These are phyloP conservation scores for Drosophila paulistorum DNA, from an alignment of 1,140 invertebrate species.

Conservation along the genomic window DNA sequence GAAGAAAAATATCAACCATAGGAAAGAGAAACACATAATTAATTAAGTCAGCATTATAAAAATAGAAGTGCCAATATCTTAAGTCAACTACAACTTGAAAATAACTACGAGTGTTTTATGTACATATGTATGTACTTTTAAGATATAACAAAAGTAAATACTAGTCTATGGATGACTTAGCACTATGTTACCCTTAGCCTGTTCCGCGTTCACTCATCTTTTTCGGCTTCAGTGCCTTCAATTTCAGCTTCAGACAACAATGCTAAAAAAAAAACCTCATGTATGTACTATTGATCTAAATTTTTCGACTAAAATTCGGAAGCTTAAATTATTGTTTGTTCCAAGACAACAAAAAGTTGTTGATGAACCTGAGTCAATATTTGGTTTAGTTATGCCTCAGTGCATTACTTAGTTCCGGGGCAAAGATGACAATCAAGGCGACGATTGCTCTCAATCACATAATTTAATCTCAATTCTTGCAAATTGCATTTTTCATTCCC, in stretches of 20 bases:
- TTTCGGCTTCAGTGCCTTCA: constrained; percentile 8
- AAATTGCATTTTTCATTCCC: background rate
- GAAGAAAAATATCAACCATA: background rate
- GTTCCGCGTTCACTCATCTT: constrained; percentile 4
- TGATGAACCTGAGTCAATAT: constrained; percentile 11
- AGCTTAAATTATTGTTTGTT: constrained; percentile 10
- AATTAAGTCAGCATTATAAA: background rate
- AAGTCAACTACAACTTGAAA: constrained; percentile 5
- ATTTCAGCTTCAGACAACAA: background rate
- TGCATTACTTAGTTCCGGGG: constrained; percentile 15
- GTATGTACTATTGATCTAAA: constrained; percentile 5
- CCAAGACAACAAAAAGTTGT: background rate
- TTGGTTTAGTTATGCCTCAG: constrained; percentile 9
- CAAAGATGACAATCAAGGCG: background rate
- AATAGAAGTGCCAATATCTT: constrained; percentile 16
- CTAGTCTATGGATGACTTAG: constrained; percentile 8
- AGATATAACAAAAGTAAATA: constrained; percentile 9
- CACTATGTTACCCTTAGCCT: constrained; percentile 11
- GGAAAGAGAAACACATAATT: too few relatives aligned
- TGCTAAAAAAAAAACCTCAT: background rate
- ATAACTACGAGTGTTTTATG: background rate
- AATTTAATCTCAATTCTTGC: background rate
- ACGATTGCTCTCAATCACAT: too few relatives aligned
- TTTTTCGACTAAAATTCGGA: constrained; percentile 9
- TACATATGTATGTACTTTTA: too few relatives aligned